Evolutionary conservation across 2,888 invertebrate species (phyloP).

Genomic region (Ditylenchus weischeri): DNA sequence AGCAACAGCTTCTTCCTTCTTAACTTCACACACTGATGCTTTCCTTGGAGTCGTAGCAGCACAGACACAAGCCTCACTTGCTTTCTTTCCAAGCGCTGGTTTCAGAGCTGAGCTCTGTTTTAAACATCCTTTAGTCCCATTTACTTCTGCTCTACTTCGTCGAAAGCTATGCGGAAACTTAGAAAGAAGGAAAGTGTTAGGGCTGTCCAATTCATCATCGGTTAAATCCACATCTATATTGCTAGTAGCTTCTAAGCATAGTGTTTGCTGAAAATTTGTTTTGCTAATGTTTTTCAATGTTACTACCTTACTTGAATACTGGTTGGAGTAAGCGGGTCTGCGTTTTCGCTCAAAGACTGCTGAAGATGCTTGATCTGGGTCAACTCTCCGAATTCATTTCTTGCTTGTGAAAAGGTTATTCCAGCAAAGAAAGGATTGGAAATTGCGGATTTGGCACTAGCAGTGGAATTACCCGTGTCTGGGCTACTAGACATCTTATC

Average conservation of each 20-base stretch:
- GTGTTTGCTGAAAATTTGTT: conserved; percentile 2
- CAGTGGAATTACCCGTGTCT: not conserved
- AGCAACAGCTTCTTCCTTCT: not conserved
- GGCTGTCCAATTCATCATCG: conserved; percentile 8
- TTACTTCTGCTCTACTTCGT: not conserved
- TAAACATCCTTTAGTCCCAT: not conserved
- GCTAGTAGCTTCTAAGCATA: conserved; percentile 12
- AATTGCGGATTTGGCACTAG: not conserved
- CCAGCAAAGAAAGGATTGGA: conserved; percentile 8
- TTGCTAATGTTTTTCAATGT: not conserved
- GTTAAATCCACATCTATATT: conserved; percentile 8
- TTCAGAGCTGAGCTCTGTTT: not conserved
- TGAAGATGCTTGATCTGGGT: not conserved
- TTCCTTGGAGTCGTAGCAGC: not conserved
- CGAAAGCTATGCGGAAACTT: conserved; percentile 1
- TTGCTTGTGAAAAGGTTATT: not conserved
- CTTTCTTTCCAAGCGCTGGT: not conserved
- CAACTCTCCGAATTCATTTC: conserved; percentile 3
- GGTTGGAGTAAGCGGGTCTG: conserved; percentile 2
- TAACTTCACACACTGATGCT: not conserved
- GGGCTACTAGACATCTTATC: not conserved
- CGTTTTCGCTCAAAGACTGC: not conserved
- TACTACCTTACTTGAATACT: not conserved
- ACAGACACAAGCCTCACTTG: not conserved
- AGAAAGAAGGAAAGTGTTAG: conserved; percentile 2